These are phyloP conservation scores for Salvator merianae DNA, from an alignment of 2,113 vertebrate species.

Conservation along the genomic window DNA sequence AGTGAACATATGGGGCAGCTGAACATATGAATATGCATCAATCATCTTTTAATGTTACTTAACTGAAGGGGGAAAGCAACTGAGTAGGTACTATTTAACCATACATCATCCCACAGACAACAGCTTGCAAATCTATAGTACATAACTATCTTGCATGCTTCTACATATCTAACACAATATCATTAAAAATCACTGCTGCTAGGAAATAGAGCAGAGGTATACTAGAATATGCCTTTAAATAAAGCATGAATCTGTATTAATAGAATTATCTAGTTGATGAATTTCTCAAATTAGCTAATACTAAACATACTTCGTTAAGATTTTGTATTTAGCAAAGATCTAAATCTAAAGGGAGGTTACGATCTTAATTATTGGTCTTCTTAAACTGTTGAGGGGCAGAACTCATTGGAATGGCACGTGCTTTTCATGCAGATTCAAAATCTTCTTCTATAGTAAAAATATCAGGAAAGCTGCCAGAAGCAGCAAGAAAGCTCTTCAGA, in stretches of 20 bases:
- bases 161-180: slow-evolving; percentile 38
- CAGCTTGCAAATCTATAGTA: slow-evolving; percentile 23
- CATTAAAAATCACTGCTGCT: slow-evolving; percentile 13
- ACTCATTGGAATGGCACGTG: not conserved
- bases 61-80: not conserved
- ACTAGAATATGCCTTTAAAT: not conserved
- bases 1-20: not conserved
- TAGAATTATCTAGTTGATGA: not conserved
- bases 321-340: not conserved
- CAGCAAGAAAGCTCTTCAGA: not conserved
- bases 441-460: not conserved
- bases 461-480: not conserved
- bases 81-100: not conserved
- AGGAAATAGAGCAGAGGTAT: not conserved
- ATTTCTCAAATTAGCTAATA: not conserved
- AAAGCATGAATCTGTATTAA: no score
- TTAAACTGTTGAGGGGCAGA: not conserved
- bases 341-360: not conserved
- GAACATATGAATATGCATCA: not conserved
- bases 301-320: not conserved
- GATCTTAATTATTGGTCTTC: not conserved
- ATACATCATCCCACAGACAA: slow-evolving; percentile 15
- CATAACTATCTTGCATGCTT: slow-evolving; percentile 40
- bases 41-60: not conserved
- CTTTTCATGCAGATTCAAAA: not conserved